Evolutionary conservation across 2,797 vertebrate genomes (phyloP), one percentile per base, ranked within the genome.

Genomic region (Takifugu rubripes): DNA sequence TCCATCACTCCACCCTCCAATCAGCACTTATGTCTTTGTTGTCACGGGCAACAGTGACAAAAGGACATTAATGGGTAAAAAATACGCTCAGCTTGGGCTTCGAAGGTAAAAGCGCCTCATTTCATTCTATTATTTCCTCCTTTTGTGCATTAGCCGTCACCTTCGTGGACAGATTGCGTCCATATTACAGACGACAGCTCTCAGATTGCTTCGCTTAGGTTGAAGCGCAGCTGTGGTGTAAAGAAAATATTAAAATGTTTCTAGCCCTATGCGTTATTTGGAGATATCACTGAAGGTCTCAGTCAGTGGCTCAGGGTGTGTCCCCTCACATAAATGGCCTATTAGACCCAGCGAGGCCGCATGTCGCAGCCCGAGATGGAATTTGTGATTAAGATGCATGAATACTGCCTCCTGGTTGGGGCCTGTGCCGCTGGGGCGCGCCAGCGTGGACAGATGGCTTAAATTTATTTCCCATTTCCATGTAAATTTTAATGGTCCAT

Each of bases 1-100:
- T 92, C 93, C 93, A 91, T 91, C 91, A 93, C 90, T 92, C 89
- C 92, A 93, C 87, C 93, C 92, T 92, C 93, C 94, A 95, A 82
- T 94, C 94, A 94, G 88, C 92, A 90, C 84, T 89, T 92, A 93
- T 92, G 92, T 93, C 91, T 96, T 83, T 86, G 93, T 95, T 96
- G 92, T 94, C 92, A 89, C 70, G 92, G 92, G 90, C 92, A 93
- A 94, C 93, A 89, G 87, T 89, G 92, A 93, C 90, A 91, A 92
- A 89, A 78, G 91, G 92, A 92, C 89, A 91, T 89, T 87, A 92
- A 87, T 90, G 93, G 95, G 94, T 95, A 95, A 95, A 91, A 84
- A 84, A 81, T 73, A 75, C 70, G 68, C 79, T 84, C 78, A 65
- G 75, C 74, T 81, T 74, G 78, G 75, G 77, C 62, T 64, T 81